Percentiles rank a stretch among this genome's conserved stretches.
Conservation (phyloP, 2,888 invertebrate species). For the Cabera pusaria region DNA sequence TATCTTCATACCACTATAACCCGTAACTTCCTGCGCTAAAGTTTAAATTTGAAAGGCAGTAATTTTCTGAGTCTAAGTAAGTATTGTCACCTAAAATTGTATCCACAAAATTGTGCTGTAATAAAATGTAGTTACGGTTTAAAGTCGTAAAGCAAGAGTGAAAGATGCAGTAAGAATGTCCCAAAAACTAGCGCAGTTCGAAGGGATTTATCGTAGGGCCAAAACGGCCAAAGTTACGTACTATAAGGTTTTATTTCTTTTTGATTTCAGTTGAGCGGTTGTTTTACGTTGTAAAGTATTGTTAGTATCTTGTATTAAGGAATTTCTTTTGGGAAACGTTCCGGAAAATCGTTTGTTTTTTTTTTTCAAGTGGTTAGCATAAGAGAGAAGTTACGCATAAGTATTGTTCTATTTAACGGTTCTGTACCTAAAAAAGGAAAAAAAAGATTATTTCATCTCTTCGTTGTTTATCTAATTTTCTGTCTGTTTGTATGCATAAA, state of each 20-base stretch:
- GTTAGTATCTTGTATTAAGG: slow-evolving; percentile 14
- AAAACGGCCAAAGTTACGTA: slow-evolving; percentile 37
- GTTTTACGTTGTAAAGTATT: slow-evolving; percentile 25
- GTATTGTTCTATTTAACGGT: too few relatives aligned
- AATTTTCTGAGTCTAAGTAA: too few relatives aligned
- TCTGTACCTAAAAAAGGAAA: too few relatives aligned
- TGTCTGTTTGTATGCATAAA: too few relatives aligned
- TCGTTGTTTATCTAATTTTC: too few relatives aligned
- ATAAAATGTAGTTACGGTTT: slow-evolving; percentile 1
- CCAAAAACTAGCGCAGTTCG: slow-evolving; percentile 26
- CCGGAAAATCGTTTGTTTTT: neutral
- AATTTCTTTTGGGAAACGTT: slow-evolving; percentile 10
- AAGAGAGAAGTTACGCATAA: too few relatives aligned
- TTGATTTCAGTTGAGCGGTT: slow-evolving; percentile 30
- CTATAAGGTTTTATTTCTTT: slow-evolving; percentile 36
- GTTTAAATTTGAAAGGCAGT: slow-evolving; percentile 10
- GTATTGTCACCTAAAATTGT: too few relatives aligned
- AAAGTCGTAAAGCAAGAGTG: slow-evolving; percentile 5
- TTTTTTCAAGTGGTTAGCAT: too few relatives aligned
- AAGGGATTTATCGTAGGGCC: slow-evolving; percentile 39
- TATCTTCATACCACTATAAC: neutral
- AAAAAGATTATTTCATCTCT: too few relatives aligned
- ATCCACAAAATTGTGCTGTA: slow-evolving; percentile 1
- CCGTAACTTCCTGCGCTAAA: neutral
- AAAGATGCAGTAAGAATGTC: slow-evolving; percentile 11